A percentile compares a stretch with the other conserved stretches of the same genome.
Evolutionary conservation across 1,140 invertebrate genomes (phyloP).

Genomic region (Calycopis cecrops): DNA sequence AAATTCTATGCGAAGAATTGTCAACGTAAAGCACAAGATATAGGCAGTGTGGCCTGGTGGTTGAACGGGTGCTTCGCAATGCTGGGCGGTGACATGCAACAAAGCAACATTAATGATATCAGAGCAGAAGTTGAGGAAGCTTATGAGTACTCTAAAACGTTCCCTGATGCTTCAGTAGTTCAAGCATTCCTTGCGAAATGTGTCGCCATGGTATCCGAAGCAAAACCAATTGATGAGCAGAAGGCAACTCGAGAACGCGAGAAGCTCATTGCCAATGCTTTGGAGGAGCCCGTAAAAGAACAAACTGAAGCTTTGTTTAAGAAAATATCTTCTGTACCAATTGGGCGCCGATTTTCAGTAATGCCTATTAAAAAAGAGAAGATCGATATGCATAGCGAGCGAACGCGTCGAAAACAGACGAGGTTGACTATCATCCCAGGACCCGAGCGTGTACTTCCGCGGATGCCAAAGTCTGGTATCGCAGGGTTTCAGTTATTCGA

Average conservation of each 20-base stretch:
- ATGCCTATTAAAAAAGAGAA: conserved; percentile 48
- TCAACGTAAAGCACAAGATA: conserved; percentile 65
- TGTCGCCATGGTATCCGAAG: conserved; percentile 51
- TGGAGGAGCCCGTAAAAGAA: conserved; percentile 43
- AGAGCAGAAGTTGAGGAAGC: conserved; percentile 63
- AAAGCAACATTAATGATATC: conserved; percentile 73
- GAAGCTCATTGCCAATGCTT: conserved; percentile 46
- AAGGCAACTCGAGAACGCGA: conserved; percentile 55
- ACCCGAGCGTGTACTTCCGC: conserved; percentile 39
- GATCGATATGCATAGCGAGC: conserved; percentile 30
- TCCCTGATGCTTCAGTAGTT: conserved; percentile 54
- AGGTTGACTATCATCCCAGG: conserved; percentile 58
- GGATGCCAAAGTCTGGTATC: conserved; percentile 46
- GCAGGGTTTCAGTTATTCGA: conserved; percentile 60
- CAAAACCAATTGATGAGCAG: conserved; percentile 48
- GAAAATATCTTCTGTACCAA: conserved; percentile 55
- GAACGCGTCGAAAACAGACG: conserved; percentile 39
- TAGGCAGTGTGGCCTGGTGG: conserved; percentile 65
- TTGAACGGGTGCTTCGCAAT: conserved; percentile 70
- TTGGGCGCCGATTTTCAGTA: conserved; percentile 55
- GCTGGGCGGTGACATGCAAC: conserved; percentile 70
- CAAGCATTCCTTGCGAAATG: conserved; percentile 58
- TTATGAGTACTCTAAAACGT: conserved; percentile 57
- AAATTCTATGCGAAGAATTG: conserved; percentile 74
- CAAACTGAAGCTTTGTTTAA: conserved; percentile 60